These are phyloP conservation scores for Meandrina meandrites DNA, from an alignment of 92 coral and sea anemone species.

Conservation along the genomic window DNA sequence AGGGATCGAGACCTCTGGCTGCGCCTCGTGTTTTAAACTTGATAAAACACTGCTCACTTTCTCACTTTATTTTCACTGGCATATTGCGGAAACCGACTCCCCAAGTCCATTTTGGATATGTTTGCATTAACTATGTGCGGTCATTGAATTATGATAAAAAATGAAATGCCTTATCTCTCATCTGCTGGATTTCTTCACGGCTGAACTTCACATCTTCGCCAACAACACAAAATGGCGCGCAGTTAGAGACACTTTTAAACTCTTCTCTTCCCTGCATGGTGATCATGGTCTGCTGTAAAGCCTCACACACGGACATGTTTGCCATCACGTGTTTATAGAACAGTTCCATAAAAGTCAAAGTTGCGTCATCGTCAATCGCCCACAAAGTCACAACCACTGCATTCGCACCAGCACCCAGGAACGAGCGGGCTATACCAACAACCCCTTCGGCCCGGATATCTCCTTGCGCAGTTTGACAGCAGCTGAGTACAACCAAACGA, in stretches of 20 bases:
- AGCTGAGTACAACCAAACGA: slow-evolving; percentile 20
- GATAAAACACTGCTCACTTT: too few relatives aligned
- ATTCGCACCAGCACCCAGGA: slow-evolving; percentile 45
- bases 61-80: too few relatives aligned
- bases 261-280: neutral
- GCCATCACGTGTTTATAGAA: neutral
- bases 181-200: slow-evolving; percentile 16
- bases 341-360: neutral
- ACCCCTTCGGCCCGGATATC: slow-evolving; percentile 39
- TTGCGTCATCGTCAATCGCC: neutral
- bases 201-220: slow-evolving; percentile 50
- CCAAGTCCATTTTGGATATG: neutral
- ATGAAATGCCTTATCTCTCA: neutral
- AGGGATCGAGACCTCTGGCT: too few relatives aligned
- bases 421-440: slow-evolving; percentile 36
- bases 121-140: neutral
- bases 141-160: neutral
- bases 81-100: neutral
- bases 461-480: slow-evolving; percentile 40
- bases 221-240: slow-evolving; percentile 50
- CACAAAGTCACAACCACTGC: slow-evolving; percentile 32
- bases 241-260: slow-evolving; percentile 1
- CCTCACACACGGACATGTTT: neutral
- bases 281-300: neutral
- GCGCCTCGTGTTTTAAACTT: too few relatives aligned